phyloP scores from a whole-genome alignment of 2,797 vertebrate genomes.

The Poecilia gillii region DNA sequence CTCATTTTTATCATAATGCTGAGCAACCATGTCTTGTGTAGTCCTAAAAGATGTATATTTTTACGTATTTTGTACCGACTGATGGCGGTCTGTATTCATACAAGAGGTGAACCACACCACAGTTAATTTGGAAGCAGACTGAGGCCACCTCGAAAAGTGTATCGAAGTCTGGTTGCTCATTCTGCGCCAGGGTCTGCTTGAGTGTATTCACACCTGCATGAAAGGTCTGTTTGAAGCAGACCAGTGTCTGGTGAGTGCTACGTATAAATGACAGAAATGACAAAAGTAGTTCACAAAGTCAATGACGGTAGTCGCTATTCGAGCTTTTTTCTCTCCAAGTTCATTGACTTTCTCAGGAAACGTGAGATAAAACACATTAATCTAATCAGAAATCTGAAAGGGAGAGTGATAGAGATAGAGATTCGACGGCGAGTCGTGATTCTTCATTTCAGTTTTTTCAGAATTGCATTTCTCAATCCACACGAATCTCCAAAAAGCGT shows the following conservation, averaged over 20 bases:
- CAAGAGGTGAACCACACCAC: no score
- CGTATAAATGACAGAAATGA: neutral
- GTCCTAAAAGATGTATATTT: no score
- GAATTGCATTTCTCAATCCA: neutral
- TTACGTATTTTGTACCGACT: no score
- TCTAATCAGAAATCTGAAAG: neutral
- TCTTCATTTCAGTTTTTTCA: neutral
- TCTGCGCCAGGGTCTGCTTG: no score
- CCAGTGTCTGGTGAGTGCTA: neutral
- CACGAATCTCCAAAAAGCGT: neutral
- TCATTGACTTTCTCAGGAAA: neutral
- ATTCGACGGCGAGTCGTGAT: neutral
- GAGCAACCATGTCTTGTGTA: no score
- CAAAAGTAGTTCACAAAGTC: neutral
- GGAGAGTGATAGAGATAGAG: neutral
- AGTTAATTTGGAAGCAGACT: no score
- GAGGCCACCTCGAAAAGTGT: no score
- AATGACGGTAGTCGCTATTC: neutral
- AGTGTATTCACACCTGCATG: no score
- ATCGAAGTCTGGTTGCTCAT: no score
- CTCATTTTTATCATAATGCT: no score
- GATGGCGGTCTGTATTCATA: no score
- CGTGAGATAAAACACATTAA: neutral
- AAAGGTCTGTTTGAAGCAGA: no score
- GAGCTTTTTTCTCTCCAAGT: neutral